Evolutionary conservation across 1,140 invertebrate genomes (phyloP).

Genomic region (Zaprionus camerounensis): DNA sequence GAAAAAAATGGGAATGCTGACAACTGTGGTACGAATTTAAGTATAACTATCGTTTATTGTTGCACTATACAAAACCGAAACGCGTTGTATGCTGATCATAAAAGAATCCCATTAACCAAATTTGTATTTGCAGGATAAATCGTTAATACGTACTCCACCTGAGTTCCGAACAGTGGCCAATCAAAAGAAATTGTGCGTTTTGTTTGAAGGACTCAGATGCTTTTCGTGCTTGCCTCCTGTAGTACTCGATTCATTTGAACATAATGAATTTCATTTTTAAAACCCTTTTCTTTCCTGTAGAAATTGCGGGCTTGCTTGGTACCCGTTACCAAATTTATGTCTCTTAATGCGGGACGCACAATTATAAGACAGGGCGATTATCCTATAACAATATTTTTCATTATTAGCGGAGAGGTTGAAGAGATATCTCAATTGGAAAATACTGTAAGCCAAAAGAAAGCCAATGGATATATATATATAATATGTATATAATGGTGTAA

Average conservation of each 20-base stretch:
- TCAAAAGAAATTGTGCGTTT: conserved; percentile 32
- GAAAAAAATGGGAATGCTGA: conserved; percentile 39
- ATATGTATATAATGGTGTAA: background rate
- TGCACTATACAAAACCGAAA: background rate
- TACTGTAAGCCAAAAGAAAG: background rate
- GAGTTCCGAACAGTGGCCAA: conserved; percentile 34
- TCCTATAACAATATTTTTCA: conserved; percentile 42
- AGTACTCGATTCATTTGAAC: background rate
- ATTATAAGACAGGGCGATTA: conserved; percentile 38
- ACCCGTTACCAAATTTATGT: conserved; percentile 39
- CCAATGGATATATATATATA: no score
- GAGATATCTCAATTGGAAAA: conserved; percentile 21
- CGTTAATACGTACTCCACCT: conserved; percentile 46
- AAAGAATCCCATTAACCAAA: background rate
- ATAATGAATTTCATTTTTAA: background rate
- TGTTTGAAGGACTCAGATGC: conserved; percentile 47
- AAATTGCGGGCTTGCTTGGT: conserved; percentile 54
- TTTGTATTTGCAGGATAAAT: conserved; percentile 42
- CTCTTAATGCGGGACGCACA: conserved; percentile 35
- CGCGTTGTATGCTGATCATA: background rate
- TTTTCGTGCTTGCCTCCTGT: conserved; percentile 43
- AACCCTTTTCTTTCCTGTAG: conserved; percentile 15
- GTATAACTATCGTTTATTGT: background rate
- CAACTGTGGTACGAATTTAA: conserved; percentile 22
- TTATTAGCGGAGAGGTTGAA: conserved; percentile 49